These are phyloP conservation scores for Hemicentrotus pulcherrimus DNA, from an alignment of 35 echinoderm and acorn worm genomes.

Conservation along the genomic window DNA sequence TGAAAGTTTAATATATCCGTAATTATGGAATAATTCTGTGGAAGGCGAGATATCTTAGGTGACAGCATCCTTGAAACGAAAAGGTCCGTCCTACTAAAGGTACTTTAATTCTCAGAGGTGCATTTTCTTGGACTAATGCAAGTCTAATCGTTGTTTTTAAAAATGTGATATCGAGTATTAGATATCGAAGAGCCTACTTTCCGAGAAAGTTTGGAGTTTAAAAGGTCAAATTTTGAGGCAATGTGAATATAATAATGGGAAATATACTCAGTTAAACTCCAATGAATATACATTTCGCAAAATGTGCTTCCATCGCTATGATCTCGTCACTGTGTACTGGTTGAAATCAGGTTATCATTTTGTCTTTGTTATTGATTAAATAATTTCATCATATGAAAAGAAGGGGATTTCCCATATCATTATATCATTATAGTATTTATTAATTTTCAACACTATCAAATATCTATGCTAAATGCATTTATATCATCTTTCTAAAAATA, in stretches of 20 bases:
- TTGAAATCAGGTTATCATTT: too few relatives aligned
- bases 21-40: background rate
- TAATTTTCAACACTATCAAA: too few relatives aligned
- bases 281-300: too few relatives aligned
- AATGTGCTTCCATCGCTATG: too few relatives aligned
- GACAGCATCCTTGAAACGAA: background rate
- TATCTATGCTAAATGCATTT: too few relatives aligned
- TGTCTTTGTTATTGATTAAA: too few relatives aligned
- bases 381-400: too few relatives aligned
- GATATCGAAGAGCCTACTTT: background rate
- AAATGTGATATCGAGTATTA: background rate
- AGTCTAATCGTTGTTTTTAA: background rate
- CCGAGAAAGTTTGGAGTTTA: background rate
- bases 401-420: too few relatives aligned
- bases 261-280: too few relatives aligned
- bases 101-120: background rate
- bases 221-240: background rate
- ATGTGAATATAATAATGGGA: background rate
- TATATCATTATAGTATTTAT: too few relatives aligned
- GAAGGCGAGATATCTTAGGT: background rate
- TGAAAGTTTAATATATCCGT: background rate
- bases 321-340: too few relatives aligned
- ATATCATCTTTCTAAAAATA: too few relatives aligned
- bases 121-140: background rate
- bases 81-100: background rate